Evolutionary conservation across 1,140 invertebrate species (phyloP).

Genomic region (Ceratosolen solmsi): DNA sequence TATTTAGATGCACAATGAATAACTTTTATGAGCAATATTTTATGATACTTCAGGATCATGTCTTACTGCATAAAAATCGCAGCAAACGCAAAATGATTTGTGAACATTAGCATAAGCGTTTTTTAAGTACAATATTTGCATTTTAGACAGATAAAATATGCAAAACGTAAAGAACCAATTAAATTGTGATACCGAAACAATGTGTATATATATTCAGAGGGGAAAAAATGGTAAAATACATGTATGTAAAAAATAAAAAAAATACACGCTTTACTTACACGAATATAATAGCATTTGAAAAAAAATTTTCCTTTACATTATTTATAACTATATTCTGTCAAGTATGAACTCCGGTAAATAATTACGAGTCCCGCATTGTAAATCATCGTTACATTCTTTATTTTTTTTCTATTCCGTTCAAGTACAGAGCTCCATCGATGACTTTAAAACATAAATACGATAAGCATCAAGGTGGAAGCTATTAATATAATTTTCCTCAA

Average conservation of each 20-base stretch:
- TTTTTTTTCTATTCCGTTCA: neutral
- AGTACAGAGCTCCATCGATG: constrained; percentile 14
- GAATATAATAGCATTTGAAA: constrained; percentile 6
- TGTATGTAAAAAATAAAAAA: neutral
- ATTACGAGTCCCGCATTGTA: constrained; percentile 13
- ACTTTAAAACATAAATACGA: constrained; percentile 38
- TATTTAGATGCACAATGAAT: neutral
- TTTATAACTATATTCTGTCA: constrained; percentile 45
- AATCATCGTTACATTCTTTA: constrained; percentile 18
- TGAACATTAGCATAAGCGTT: constrained; percentile 20
- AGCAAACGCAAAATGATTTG: constrained; percentile 1
- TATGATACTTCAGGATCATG: neutral
- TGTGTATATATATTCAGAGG: neutral
- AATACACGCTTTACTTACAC: neutral
- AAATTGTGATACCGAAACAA: constrained; percentile 15
- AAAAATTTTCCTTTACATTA: constrained; percentile 21
- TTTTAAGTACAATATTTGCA: constrained; percentile 28
- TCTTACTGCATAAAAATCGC: neutral
- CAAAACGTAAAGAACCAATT: constrained; percentile 18
- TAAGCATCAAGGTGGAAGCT: constrained; percentile 37
- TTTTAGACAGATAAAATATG: constrained; percentile 21
- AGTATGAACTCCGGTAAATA: constrained; percentile 25
- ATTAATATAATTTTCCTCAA: constrained; percentile 46
- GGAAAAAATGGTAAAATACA: neutral
- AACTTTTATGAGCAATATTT: neutral